A percentile compares a stretch with the other conserved stretches of the same genome.
phyloP scores from a whole-genome alignment of 2,113 vertebrate species.

The Prochilodus magdalenae region DNA sequence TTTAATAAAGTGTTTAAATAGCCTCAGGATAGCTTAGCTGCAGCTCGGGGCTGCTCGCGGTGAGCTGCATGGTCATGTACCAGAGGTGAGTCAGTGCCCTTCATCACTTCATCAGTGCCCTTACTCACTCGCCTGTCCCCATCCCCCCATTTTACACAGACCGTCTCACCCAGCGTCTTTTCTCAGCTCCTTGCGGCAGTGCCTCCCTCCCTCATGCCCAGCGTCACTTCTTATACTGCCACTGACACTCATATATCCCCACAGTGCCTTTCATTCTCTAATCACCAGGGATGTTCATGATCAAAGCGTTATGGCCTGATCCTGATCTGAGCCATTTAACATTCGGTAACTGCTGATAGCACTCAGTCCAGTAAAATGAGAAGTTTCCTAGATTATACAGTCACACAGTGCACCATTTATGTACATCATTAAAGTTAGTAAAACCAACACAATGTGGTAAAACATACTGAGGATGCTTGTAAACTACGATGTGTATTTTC shows the following conservation, averaged over 20 bases:
- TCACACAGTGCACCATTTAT: too few species aligned
- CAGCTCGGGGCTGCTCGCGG: slow-evolving; percentile 3
- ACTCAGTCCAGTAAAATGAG: too few species aligned
- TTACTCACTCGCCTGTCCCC: background rate
- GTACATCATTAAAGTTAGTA: too few species aligned
- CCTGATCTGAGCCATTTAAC: background rate
- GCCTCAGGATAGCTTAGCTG: slow-evolving; percentile 11
- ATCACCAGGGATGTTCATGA: slow-evolving; percentile 27
- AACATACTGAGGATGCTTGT: too few species aligned
- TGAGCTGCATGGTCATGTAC: background rate
- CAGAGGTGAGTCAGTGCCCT: background rate
- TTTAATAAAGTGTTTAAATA: background rate
- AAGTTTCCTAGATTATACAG: too few species aligned
- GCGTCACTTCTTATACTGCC: background rate
- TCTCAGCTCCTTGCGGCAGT: background rate
- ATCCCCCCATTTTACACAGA: slow-evolving; percentile 6
- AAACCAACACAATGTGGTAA: too few species aligned
- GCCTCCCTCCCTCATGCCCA: slow-evolving; percentile 17
- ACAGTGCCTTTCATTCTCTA: background rate
- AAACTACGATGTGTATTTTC: too few species aligned
- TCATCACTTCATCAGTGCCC: slow-evolving; percentile 25
- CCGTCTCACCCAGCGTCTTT: background rate
- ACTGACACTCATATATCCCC: background rate
- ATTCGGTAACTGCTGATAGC: too few species aligned
- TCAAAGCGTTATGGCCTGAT: background rate